Evolutionary conservation across 2,888 invertebrate species (phyloP), one percentile per base, ranked within the genome.

Genomic region (Tachina lurida): DNA sequence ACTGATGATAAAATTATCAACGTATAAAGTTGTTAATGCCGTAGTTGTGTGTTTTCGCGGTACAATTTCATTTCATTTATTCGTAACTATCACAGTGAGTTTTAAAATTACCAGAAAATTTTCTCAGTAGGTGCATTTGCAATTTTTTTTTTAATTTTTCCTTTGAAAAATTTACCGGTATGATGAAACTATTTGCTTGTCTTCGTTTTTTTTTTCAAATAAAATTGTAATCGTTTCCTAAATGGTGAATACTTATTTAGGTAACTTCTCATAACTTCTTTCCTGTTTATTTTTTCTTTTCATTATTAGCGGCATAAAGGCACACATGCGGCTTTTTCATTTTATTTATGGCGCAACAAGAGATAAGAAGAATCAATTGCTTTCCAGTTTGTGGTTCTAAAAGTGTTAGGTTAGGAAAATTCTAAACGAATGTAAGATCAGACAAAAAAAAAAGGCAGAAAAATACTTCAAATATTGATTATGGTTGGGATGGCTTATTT

Each of bases 1-100:
- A n/a, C 10, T 19, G 12, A 41, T 45, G 13, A 56, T 70, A 75
- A 45, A 67, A 68, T 76, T 79, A 17, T 52, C 75, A n/a, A n/a
- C n/a, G n/a, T 76, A 86, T 83, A 71, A 83, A 82, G 82, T 83
- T 86, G 79, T 86, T 78, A 85, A 65, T 82, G 62, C 60, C 70
- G 52, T 82, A 82, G 75, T 75, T 79, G 85, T 74, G 43, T 62
- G 52, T 52, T 54, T 43, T 47, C 47, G 52, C 58, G 75, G 63
- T 74, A n/a, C 47, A 19, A 54, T 79, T 79, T 62, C 10, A 63
- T 77, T 49, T 62, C 54, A 78, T 45, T 75, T 63, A 43, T 15
- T 54, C 22, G 13, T 15, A 47, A 58, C 17, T 31, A 12, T 49
- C 19, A 41, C 45, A 49, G 19, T 47, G 56, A 31, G 15, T 41